These are phyloP conservation scores for Caracal caracal DNA, from an alignment of 2,113 vertebrate genomes.

Conservation along the genomic window DNA sequence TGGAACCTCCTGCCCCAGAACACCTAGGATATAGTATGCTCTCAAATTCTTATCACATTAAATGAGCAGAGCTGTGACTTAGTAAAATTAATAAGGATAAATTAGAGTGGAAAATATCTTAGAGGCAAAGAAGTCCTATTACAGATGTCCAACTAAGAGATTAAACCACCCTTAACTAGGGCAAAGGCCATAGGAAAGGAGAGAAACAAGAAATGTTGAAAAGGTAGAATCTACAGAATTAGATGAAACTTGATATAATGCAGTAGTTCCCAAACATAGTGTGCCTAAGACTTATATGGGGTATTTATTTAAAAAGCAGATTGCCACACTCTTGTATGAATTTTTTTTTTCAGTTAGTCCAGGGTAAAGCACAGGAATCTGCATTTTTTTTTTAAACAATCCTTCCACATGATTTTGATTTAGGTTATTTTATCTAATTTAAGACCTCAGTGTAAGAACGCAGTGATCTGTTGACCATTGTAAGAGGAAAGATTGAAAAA, in stretches of 20 bases:
- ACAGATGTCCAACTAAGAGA: constrained; percentile 49
- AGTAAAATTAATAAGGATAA: constrained; percentile 71
- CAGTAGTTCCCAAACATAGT: not conserved
- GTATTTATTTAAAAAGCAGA: constrained; percentile 32
- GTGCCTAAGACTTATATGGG: not conserved
- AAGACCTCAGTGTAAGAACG: constrained; percentile 40
- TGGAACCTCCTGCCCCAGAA: constrained; percentile 44
- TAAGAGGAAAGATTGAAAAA: constrained; percentile 27
- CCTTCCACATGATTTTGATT: not conserved
- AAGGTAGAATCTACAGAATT: not conserved
- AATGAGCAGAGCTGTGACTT: constrained; percentile 68
- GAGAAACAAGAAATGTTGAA: constrained; percentile 1
- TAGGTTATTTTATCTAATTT: constrained; percentile 40
- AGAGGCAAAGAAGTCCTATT: constrained; percentile 62
- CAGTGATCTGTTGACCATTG: not conserved
- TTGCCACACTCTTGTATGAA: not conserved
- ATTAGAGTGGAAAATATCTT: constrained; percentile 61
- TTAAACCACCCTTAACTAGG: not conserved
- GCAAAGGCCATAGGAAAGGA: not conserved
- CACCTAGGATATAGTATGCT: constrained; percentile 56
- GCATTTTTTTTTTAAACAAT: not conserved
- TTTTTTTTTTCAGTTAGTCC: not conserved
- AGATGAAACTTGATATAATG: constrained; percentile 47
- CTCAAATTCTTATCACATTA: constrained; percentile 75
- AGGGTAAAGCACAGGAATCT: not conserved